A percentile compares a stretch with the other conserved stretches of the same genome.
Conservation (phyloP, 1,140 invertebrate species). For the Pantala flavescens region DNA sequence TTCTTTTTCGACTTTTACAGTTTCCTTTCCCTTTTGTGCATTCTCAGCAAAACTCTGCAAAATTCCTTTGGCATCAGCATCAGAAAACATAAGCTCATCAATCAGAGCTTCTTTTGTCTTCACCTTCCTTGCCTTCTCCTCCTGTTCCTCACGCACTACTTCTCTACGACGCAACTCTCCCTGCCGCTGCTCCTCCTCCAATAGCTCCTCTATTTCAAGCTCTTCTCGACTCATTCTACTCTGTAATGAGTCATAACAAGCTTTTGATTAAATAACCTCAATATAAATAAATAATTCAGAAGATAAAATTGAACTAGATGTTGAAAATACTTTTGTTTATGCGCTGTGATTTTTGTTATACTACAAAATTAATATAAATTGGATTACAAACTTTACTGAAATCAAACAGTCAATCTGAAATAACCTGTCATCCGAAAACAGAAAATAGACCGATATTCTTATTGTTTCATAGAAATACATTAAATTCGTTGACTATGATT, state of each 20-base stretch:
- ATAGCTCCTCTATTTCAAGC: slow-evolving; percentile 74
- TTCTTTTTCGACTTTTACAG: slow-evolving; percentile 13
- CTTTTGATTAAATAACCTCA: too few species aligned
- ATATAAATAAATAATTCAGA: too few species aligned
- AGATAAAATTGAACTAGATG: too few species aligned
- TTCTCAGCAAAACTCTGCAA: slow-evolving; percentile 60
- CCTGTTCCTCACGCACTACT: slow-evolving; percentile 50
- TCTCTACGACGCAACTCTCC: slow-evolving; percentile 54
- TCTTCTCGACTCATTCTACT: slow-evolving; percentile 41
- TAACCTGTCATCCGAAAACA: too few species aligned
- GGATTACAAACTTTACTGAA: too few species aligned
- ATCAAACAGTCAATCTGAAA: too few species aligned
- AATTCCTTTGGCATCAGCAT: slow-evolving; percentile 77
- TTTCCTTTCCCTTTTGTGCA: background rate
- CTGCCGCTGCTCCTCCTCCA: slow-evolving; percentile 72
- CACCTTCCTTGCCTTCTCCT: slow-evolving; percentile 72
- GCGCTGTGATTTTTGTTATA: too few species aligned
- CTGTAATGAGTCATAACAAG: background rate
- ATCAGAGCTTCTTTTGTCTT: slow-evolving; percentile 81
- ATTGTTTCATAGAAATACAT: too few species aligned
- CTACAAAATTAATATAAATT: too few species aligned
- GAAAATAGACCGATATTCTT: too few species aligned
- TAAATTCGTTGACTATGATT: too few species aligned
- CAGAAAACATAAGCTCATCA: slow-evolving; percentile 88
- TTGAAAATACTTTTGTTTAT: too few species aligned